Evolutionary conservation across 2,113 vertebrate species (phyloP).

Genomic region (Prunella himalayana): DNA sequence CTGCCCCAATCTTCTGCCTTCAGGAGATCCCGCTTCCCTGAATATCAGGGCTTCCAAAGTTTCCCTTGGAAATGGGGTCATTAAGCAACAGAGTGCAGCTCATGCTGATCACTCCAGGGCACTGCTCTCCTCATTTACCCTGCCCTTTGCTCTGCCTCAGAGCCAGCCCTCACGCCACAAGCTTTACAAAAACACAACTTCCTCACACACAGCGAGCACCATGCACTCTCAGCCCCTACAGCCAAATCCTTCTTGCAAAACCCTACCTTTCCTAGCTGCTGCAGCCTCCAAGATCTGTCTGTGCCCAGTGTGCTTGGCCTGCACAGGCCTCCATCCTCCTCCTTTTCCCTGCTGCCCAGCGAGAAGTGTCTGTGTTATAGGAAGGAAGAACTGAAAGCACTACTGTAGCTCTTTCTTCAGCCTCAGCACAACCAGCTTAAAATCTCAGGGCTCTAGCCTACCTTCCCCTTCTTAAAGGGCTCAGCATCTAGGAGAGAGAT

Average conservation of each 20-base stretch:
- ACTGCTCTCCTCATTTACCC: background rate
- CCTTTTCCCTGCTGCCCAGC: background rate
- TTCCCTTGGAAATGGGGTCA: background rate
- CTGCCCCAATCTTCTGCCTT: background rate
- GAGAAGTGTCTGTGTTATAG: background rate
- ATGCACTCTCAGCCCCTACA: background rate
- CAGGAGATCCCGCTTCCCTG: fast-evolving
- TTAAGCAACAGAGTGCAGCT: background rate
- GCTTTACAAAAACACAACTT: background rate
- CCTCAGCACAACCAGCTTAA: background rate
- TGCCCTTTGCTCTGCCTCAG: background rate
- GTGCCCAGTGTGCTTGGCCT: background rate
- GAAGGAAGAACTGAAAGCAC: background rate
- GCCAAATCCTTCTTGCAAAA: background rate
- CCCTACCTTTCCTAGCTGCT: background rate
- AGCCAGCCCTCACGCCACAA: background rate
- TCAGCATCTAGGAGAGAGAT: background rate
- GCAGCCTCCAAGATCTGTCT: background rate
- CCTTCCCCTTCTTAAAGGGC: constrained; percentile 26
- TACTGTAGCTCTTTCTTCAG: background rate
- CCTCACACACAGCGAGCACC: background rate
- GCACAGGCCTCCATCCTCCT: background rate
- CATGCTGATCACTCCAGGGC: background rate
- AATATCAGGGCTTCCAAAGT: background rate
- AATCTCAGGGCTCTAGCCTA: background rate